Evolutionary conservation across 2,797 vertebrate species (phyloP).

Genomic region (Propithecus deckenii): DNA sequence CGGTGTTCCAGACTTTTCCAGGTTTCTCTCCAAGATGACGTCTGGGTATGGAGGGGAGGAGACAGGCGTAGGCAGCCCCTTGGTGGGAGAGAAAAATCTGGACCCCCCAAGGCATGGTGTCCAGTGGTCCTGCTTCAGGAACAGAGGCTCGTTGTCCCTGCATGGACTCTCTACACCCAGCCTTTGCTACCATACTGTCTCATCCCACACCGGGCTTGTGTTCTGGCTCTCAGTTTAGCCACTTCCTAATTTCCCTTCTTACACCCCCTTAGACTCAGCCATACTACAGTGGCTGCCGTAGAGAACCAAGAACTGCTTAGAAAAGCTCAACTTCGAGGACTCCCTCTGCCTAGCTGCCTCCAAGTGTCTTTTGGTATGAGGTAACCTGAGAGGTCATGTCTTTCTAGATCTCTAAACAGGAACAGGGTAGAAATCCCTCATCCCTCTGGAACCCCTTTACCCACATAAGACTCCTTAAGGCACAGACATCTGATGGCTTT

Average conservation of each 20-base stretch:
- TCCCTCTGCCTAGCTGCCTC: background rate
- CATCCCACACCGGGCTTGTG: background rate
- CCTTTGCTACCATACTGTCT: background rate
- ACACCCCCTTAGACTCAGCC: background rate
- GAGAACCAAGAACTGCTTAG: background rate
- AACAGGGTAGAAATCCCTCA: background rate
- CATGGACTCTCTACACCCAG: background rate
- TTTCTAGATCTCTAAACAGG: background rate
- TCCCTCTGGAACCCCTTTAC: background rate
- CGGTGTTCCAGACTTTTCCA: background rate
- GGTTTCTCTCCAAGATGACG: background rate
- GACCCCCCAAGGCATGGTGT: background rate
- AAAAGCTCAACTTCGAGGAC: background rate
- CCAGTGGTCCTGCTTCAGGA: background rate
- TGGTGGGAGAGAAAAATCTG: background rate
- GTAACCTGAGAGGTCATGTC: background rate
- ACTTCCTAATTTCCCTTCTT: background rate
- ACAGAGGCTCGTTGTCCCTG: background rate
- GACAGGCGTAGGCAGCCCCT: background rate
- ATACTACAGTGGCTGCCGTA: background rate
- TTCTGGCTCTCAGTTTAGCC: background rate
- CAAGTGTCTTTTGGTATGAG: background rate
- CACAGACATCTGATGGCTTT: background rate
- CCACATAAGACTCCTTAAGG: background rate
- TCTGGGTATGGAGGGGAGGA: background rate